Evolutionary conservation across 2,797 vertebrate species (phyloP), one percentile per base, ranked within the genome.

Genomic region (Myiotriccus ornatus): DNA sequence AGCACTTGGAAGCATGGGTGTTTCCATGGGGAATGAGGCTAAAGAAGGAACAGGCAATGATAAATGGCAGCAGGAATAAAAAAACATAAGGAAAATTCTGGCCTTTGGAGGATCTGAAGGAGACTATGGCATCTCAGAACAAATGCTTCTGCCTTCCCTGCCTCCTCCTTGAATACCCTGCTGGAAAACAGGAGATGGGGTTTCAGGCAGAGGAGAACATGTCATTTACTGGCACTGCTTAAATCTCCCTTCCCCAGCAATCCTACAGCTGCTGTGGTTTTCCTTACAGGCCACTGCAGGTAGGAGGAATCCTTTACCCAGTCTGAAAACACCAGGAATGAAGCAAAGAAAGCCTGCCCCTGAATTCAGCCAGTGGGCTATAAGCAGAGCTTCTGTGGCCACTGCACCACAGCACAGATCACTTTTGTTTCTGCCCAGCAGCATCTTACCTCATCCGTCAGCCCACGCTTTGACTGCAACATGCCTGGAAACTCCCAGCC

Each of bases 401-500:
- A 55, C 46, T 11, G 4, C 46, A 15, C 69, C 71, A 65, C 53
- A 78, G 73, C 56, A 87, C 56, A 83, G 56, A 89, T 69, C 22
- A 56, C 37, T 80, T 83, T 35, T 87, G 52, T 75, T 95, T 81
- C 75, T 74, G 64, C 69, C 55, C 73, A 82, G 67, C 52, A 65
- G 63, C 63, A 73, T 93, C 80, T 84, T 91, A 82, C 90, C 70
- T 90, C 10, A 10, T 88, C 35, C 83, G 91, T 93, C 80, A 96
- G 76, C n/a, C 39, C 25, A 63, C 44, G 18, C 55, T 89, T 78
- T 67, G 46, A 62, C 69, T 85, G 30, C 65, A 93, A 30, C 28
- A 41, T 27, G 28, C 81, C 37, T 90, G 65, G 35, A 88, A 89
- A 69, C 50, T 62, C 93, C 62, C 50, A 94, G 55, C 5, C 50